Conservation (phyloP, 23 tunicate genomes). For the Styela plicata region DNA sequence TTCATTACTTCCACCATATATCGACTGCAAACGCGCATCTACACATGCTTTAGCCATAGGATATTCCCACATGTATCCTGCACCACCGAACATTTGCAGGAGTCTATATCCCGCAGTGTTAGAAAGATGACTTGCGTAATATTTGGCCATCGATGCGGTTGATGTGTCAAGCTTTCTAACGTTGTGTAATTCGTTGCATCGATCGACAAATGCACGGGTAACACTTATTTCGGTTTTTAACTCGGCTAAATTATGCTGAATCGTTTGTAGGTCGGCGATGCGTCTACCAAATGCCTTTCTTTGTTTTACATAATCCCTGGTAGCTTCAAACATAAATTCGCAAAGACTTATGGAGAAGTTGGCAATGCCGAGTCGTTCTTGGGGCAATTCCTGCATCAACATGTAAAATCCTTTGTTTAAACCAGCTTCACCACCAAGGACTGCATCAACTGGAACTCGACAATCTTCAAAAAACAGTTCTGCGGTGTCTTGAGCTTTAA, state of each 20-base stretch:
- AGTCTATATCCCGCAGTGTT: conserved; percentile 37
- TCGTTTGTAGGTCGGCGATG: conserved; percentile 87
- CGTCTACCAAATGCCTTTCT: conserved; percentile 98
- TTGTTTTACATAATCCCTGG: conserved; percentile 97
- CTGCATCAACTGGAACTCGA: conserved; percentile 72
- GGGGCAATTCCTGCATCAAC: conserved; percentile 96
- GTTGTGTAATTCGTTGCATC: conserved; percentile 81
- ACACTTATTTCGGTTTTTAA: conserved; percentile 94
- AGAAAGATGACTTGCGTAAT: conserved; percentile 64
- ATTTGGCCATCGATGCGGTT: conserved; percentile 99
- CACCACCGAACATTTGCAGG: conserved; percentile 93
- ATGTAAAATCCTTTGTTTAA: conserved; percentile 86
- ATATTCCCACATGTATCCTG: conserved; percentile 99
- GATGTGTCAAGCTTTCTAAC: conserved; percentile 69
- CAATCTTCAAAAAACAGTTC: conserved; percentile 98
- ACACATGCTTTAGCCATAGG: conserved; percentile 93
- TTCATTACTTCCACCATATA: conserved; percentile 98
- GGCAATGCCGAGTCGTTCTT: conserved; percentile 85
- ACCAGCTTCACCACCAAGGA: conserved; percentile 95
- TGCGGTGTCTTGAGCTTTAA: conserved; percentile 97
- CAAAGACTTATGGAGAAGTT: conserved; percentile 82
- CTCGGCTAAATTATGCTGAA: conserved; percentile 95
- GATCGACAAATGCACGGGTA: conserved; percentile 78
- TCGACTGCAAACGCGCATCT: conserved; percentile 93
- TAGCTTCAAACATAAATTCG: conserved; percentile 94